phyloP scores from a whole-genome alignment of 2,888 invertebrate genomes.

The Agonum fuliginosum region DNA sequence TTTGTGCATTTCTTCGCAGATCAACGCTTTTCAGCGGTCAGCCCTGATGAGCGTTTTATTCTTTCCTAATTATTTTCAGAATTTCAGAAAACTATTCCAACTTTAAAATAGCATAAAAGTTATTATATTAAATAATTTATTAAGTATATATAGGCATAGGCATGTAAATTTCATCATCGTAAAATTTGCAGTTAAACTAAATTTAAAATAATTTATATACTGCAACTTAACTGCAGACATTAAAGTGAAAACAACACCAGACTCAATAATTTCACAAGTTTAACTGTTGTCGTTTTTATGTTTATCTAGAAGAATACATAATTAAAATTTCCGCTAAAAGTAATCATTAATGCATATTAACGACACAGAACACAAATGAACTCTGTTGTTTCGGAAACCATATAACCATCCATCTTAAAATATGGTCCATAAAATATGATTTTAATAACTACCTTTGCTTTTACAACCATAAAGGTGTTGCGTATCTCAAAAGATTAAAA shows the following conservation, averaged over 20 bases:
- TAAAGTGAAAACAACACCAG: conserved; percentile 10
- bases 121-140: too few relatives aligned
- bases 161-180: too few relatives aligned
- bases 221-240: neutral
- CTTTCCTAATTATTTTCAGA: too few relatives aligned
- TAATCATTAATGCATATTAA: conserved; percentile 15
- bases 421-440: conserved; percentile 26
- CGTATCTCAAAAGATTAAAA: neutral
- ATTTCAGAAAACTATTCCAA: too few relatives aligned
- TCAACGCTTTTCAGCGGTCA: too few relatives aligned
- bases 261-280: neutral
- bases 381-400: conserved; percentile 7
- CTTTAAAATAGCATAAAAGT: too few relatives aligned
- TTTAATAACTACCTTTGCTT: conserved; percentile 20
- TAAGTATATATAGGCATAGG: too few relatives aligned
- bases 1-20: too few relatives aligned
- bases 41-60: too few relatives aligned
- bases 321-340: conserved; percentile 5
- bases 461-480: conserved; percentile 29
- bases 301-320: neutral
- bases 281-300: conserved; percentile 15
- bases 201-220: neutral
- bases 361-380: conserved; percentile 9
- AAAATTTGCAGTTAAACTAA: too few relatives aligned
- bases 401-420: conserved; percentile 24